Conservation (phyloP, 2,113 vertebrate genomes). For the Marcusenius ussheri region DNA sequence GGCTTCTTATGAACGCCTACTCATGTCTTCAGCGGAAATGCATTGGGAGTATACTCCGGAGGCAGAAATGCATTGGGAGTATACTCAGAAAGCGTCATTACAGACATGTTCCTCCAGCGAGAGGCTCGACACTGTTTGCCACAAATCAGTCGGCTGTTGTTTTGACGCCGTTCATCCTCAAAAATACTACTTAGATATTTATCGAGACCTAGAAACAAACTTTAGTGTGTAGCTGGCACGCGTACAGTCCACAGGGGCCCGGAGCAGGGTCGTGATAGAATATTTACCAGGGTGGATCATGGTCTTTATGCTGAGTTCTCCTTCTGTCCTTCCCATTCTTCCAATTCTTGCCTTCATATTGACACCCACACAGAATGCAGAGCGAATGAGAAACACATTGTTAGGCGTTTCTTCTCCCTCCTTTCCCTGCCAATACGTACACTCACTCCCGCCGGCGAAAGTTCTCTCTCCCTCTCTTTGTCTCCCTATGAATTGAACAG, state of each 20-base stretch:
- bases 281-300: constrained; percentile 7
- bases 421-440: not conserved
- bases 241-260: not conserved
- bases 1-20: not conserved
- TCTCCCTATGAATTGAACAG: not conserved
- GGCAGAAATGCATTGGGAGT: not conserved
- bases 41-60: not conserved
- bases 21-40: not conserved
- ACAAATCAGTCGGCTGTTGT: not conserved
- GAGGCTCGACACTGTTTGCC: not conserved
- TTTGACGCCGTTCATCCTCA: not conserved
- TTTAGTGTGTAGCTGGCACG: not conserved
- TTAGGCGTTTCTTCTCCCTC: not conserved
- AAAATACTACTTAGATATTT: not conserved
- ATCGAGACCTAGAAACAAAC: not conserved
- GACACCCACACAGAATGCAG: constrained; percentile 10
- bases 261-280: not conserved
- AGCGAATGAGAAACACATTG: constrained; percentile 9
- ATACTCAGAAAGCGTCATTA: not conserved
- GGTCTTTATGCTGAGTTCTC: not conserved
- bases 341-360: not conserved
- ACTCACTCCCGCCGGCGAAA: not conserved
- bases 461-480: not conserved
- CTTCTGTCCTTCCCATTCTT: not conserved
- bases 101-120: not conserved